Evolutionary conservation across 2,113 vertebrate genomes (phyloP).

Genomic region (Emydura subglobosa): DNA sequence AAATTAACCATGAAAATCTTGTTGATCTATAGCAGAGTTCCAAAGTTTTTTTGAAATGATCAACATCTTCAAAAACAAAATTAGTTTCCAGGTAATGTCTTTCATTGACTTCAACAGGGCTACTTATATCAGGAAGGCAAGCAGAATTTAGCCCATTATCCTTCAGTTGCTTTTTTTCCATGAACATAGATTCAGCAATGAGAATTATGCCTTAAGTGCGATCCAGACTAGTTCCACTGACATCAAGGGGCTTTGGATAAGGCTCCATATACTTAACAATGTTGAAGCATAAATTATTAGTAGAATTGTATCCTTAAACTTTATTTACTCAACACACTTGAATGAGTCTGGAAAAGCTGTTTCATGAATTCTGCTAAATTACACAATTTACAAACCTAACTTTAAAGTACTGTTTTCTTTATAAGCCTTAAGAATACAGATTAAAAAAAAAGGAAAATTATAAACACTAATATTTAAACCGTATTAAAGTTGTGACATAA

Average conservation of each 20-base stretch:
- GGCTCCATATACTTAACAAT: not conserved
- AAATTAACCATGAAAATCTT: not conserved
- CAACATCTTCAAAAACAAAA: not conserved
- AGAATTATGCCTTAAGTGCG: not conserved
- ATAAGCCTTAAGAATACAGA: not conserved
- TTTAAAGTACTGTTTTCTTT: not conserved
- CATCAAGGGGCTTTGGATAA: not conserved
- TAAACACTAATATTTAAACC: not conserved
- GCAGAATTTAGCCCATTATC: not conserved
- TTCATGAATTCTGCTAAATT: not conserved
- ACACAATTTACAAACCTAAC: not conserved
- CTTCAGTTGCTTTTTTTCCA: not conserved
- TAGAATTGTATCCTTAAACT: not conserved
- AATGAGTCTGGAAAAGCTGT: not conserved
- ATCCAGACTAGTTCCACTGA: fast-evolving
- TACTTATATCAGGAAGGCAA: not conserved
- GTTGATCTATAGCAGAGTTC: not conserved
- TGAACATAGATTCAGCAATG: not conserved
- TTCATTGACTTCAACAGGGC: not conserved
- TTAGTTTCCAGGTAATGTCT: not conserved
- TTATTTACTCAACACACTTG: not conserved
- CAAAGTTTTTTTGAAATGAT: not conserved
- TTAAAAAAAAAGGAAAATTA: not conserved
- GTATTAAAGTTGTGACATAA: slow-evolving; percentile 25
- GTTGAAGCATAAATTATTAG: not conserved